Conservation (phyloP, 1,140 invertebrate species). For the Reticulitermes speratus region DNA sequence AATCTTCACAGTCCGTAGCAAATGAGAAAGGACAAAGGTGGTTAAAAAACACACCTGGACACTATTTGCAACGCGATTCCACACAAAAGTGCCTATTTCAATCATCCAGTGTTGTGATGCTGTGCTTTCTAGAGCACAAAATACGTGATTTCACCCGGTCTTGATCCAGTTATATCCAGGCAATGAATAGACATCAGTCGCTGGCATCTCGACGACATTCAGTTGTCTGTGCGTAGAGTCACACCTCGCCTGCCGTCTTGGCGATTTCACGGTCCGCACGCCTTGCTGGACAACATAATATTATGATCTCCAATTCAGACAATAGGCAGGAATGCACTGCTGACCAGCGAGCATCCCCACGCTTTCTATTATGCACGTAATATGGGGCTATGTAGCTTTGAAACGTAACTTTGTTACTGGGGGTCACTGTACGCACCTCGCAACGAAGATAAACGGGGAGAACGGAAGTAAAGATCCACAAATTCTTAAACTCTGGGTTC, state of each 20-base stretch:
- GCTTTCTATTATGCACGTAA: neutral
- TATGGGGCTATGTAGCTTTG: no score
- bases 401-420: no score
- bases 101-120: neutral
- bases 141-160: neutral
- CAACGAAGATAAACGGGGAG: no score
- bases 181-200: neutral
- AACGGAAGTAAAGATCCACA: no score
- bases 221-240: no score
- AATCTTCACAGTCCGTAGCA: neutral
- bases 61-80: neutral
- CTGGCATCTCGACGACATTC: neutral
- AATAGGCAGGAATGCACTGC: neutral
- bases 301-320: neutral
- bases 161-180: neutral
- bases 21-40: neutral
- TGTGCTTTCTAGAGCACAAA: conserved; percentile 15
- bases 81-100: neutral
- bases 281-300: neutral
- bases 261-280: neutral
- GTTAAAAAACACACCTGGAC: neutral
- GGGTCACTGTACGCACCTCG: no score
- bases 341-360: neutral
- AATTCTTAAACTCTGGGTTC: no score
- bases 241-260: no score